phyloP scores from a whole-genome alignment of 2,888 invertebrate species.

The Mythimna albipuncta region DNA sequence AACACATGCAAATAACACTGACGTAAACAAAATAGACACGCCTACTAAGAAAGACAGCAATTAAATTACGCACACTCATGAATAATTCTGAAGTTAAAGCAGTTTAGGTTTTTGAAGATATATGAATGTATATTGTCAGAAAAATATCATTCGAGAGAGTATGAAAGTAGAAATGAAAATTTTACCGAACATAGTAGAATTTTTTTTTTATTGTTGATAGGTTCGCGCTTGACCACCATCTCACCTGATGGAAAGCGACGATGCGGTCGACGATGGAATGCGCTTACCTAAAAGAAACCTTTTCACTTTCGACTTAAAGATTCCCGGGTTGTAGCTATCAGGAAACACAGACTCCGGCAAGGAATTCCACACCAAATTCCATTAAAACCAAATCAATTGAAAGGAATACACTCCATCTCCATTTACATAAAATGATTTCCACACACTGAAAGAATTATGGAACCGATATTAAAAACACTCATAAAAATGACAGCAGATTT shows the following conservation, averaged over 20 bases:
- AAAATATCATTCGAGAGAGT: neutral
- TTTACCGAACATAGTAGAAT: neutral
- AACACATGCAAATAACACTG: constrained; percentile 72
- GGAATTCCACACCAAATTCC: no score
- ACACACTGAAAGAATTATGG: constrained; percentile 38
- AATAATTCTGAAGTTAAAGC: constrained; percentile 18
- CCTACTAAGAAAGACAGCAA: constrained; percentile 66
- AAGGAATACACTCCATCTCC: neutral
- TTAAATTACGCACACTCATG: constrained; percentile 63
- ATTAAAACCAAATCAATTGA: neutral
- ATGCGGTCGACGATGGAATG: no score
- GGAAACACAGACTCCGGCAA: no score
- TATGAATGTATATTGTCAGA: neutral
- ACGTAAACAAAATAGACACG: constrained; percentile 61
- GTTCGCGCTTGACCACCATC: no score
- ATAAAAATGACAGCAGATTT: constrained; percentile 52
- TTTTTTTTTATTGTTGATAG: no score
- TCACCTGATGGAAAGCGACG: no score
- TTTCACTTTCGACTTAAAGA: no score
- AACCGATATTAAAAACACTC: constrained; percentile 43
- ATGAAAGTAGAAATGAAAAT: neutral
- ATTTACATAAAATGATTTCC: constrained; percentile 16
- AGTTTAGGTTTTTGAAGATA: neutral
- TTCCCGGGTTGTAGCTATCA: no score
- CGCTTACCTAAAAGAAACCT: no score